phyloP scores from a whole-genome alignment of 2,888 invertebrate genomes.

The Chrysotoxum bicinctum region DNA sequence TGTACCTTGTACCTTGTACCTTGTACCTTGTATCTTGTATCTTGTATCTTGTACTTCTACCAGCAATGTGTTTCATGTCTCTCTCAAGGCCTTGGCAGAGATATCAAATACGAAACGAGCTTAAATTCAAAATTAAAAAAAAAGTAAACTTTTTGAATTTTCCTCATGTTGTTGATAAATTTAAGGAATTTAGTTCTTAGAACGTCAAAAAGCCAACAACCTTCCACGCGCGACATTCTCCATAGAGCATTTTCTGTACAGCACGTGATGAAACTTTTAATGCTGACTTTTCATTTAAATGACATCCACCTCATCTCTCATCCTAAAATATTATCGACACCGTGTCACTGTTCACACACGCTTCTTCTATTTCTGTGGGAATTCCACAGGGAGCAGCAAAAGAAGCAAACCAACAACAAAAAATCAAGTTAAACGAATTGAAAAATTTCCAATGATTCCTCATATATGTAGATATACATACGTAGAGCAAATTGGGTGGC shows the following conservation, averaged over 20 bases:
- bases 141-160: too few species aligned
- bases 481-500: slow-evolving; percentile 55
- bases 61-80: too few species aligned
- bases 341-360: background rate
- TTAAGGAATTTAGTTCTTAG: slow-evolving; percentile 52
- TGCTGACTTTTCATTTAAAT: slow-evolving; percentile 71
- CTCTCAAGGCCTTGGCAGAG: too few species aligned
- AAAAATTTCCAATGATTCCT: slow-evolving; percentile 65
- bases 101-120: too few species aligned
- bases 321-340: background rate
- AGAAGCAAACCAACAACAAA: too few species aligned
- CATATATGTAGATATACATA: slow-evolving; percentile 43
- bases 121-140: too few species aligned
- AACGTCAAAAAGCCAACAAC: slow-evolving; percentile 49
- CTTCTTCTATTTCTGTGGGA: slow-evolving; percentile 10
- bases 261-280: slow-evolving; percentile 68
- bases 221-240: slow-evolving; percentile 60
- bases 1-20: too few species aligned
- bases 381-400: background rate
- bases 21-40: too few species aligned
- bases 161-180: background rate
- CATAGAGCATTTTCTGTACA: too few species aligned
- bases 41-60: too few species aligned
- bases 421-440: slow-evolving; percentile 49
- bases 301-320: slow-evolving; percentile 32